Evolutionary conservation across 2,797 vertebrate species (phyloP).

Genomic region (Anguilla marmorata): DNA sequence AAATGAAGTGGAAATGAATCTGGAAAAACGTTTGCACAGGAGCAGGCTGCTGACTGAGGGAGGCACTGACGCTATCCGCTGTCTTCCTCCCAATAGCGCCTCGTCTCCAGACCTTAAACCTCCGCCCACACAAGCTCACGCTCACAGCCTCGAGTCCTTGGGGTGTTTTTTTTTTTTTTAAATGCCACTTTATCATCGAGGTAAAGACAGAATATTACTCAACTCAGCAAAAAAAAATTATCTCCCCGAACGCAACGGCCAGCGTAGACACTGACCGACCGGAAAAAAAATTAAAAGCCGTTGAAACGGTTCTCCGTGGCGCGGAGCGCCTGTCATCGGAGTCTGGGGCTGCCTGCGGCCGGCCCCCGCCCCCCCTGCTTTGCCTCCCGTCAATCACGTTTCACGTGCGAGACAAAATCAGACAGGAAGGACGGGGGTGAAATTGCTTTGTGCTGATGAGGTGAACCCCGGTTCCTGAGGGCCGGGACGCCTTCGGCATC

Average conservation of each 20-base stretch:
- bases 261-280: background rate
- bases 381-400: background rate
- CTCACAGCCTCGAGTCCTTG: background rate
- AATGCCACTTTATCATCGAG: background rate
- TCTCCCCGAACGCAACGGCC: background rate
- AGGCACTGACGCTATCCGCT: no score
- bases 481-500: background rate
- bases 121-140: no score
- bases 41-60: background rate
- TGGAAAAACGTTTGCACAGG: background rate
- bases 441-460: constrained; percentile 10
- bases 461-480: background rate
- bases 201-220: background rate
- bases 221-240: background rate
- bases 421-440: background rate
- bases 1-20: background rate
- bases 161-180: background rate
- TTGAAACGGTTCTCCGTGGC: background rate
- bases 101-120: no score
- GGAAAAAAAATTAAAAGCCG: no score
- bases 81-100: no score
- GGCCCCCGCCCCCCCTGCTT: background rate
- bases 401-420: background rate
- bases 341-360: background rate
- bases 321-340: background rate